Conservation (phyloP, 1,140 invertebrate genomes). For the Popillia japonica region DNA sequence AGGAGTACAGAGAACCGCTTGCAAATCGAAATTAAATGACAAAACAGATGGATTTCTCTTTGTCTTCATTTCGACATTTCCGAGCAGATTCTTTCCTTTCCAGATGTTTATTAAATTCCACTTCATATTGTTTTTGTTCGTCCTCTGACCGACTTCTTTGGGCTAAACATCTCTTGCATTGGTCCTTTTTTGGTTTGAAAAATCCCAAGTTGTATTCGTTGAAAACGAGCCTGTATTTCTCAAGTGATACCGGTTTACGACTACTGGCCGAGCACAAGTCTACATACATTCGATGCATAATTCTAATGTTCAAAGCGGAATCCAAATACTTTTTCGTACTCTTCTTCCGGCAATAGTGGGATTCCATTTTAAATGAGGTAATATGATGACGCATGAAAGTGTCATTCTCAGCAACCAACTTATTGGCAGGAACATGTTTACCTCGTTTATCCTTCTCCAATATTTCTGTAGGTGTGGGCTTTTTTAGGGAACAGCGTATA, state of each 20-base stretch:
- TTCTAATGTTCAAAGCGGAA: conserved; percentile 41
- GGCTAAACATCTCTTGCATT: conserved; percentile 48
- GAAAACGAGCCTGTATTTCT: conserved; percentile 47
- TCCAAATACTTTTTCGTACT: conserved; percentile 43
- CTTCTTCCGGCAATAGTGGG: conserved; percentile 43
- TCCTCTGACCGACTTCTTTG: conserved; percentile 36
- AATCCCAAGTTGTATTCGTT: conserved; percentile 49
- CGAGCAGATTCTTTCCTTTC: no score
- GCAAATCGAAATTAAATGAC: conserved; percentile 51
- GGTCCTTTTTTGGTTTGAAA: conserved; percentile 48
- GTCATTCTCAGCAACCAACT: no score
- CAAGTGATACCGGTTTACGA: conserved; percentile 42
- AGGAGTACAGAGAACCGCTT: conserved; percentile 56
- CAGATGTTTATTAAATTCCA: conserved; percentile 40
- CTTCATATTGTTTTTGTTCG: conserved; percentile 41
- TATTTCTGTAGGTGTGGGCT: no score
- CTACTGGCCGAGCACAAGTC: conserved; percentile 41
- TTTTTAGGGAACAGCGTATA: no score
- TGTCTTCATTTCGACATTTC: no score
- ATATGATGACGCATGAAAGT: no score
- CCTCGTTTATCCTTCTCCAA: no score
- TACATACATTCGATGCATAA: conserved; percentile 48
- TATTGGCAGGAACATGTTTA: no score
- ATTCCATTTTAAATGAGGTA: no score
- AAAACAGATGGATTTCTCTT: conserved; percentile 30